phyloP scores from a whole-genome alignment of 2,888 invertebrate genomes.

The Napeogenes sylphis region DNA sequence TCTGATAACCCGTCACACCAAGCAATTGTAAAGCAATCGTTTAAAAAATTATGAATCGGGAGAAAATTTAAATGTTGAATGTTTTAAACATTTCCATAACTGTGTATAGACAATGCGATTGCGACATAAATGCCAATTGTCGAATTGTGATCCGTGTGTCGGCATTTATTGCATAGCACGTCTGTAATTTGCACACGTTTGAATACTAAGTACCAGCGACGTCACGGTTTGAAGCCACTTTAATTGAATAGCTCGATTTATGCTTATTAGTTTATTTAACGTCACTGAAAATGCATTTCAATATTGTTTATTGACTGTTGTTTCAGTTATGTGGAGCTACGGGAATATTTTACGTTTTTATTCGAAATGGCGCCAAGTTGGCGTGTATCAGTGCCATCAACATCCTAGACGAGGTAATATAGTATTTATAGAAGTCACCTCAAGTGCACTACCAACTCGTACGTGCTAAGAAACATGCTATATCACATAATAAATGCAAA shows the following conservation, averaged over 20 bases:
- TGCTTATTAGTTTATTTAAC: conserved; percentile 58
- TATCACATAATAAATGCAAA: too few relatives aligned
- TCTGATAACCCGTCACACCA: too few relatives aligned
- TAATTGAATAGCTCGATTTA: conserved; percentile 75
- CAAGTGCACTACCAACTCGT: too few relatives aligned
- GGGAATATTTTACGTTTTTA: too few relatives aligned
- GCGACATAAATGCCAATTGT: conserved; percentile 73
- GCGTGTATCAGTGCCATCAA: too few relatives aligned
- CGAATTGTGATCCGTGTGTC: conserved; percentile 75
- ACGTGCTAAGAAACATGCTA: too few relatives aligned
- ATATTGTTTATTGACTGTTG: neutral
- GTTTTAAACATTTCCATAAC: neutral
- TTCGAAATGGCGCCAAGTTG: too few relatives aligned
- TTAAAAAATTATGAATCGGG: too few relatives aligned
- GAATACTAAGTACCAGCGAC: conserved; percentile 70
- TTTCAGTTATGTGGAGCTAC: neutral
- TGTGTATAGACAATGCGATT: conserved; percentile 53
- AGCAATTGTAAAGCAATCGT: too few relatives aligned
- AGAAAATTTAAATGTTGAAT: too few relatives aligned
- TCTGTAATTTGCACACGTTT: conserved; percentile 77
- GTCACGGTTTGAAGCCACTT: conserved; percentile 70
- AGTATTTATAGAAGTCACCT: too few relatives aligned
- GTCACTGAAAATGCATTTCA: conserved; percentile 33
- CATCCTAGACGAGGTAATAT: too few relatives aligned
- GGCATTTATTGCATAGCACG: conserved; percentile 77